Evolutionary conservation across 2,113 vertebrate genomes (phyloP).

Genomic region (Sturnira hondurensis): DNA sequence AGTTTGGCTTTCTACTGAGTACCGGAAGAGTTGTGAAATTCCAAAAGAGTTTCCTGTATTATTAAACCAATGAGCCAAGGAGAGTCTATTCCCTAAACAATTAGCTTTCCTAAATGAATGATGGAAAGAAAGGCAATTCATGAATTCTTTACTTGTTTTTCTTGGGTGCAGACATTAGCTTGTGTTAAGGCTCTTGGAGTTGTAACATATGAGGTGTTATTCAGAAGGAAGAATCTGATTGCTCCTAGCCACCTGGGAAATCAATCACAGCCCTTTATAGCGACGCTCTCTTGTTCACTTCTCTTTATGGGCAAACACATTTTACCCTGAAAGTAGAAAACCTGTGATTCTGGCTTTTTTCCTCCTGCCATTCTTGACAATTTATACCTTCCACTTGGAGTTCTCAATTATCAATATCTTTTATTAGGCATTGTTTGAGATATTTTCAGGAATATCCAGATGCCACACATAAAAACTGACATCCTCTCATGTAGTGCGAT

Average conservation of each 20-base stretch:
- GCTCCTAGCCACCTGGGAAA: constrained; percentile 30
- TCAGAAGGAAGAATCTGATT: constrained; percentile 35
- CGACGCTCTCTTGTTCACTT: background rate
- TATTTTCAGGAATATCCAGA: constrained; percentile 43
- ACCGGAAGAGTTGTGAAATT: constrained; percentile 40
- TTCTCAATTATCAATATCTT: constrained; percentile 45
- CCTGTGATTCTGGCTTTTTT: background rate
- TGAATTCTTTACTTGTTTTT: constrained; percentile 58
- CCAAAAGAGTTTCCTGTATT: constrained; percentile 48
- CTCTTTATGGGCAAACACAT: background rate
- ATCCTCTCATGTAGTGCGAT: constrained; percentile 4
- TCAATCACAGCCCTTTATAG: constrained; percentile 39
- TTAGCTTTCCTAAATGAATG: constrained; percentile 68
- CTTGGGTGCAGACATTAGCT: constrained; percentile 21
- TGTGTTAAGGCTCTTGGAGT: constrained; percentile 45
- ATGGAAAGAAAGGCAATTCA: constrained; percentile 37
- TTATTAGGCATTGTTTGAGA: constrained; percentile 53
- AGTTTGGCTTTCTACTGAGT: constrained; percentile 42
- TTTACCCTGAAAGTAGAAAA: constrained; percentile 21
- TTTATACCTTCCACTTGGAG: constrained; percentile 16
- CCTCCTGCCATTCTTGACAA: background rate
- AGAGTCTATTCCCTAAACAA: constrained; percentile 65
- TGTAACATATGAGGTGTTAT: constrained; percentile 59
- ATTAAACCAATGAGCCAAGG: constrained; percentile 70
- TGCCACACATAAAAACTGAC: constrained; percentile 11